Evolutionary conservation across 2,113 vertebrate species (phyloP), one percentile per base, ranked within the genome.

Genomic region (Leiothrix lutea): DNA sequence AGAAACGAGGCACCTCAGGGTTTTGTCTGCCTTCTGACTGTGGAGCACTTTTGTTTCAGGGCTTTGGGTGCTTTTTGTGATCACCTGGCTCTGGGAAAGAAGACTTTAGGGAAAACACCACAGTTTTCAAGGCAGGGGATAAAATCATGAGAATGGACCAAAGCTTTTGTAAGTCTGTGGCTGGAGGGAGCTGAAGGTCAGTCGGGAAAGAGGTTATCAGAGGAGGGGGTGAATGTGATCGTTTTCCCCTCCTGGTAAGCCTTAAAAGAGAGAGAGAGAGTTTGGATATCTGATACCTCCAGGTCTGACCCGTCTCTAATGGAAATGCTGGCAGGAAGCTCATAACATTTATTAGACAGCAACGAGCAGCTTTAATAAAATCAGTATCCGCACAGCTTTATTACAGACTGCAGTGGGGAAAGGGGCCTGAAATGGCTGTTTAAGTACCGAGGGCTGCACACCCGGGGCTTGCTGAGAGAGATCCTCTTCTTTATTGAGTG

Each of bases 321-420:
- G 92, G 95, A 94, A 90, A 83, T 69, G 91, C 94, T 97, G 95
- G 93, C 95, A 74, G 93, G 97, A 92, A 87, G 74, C 87, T 95
- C 65, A 20, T 11, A 51, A 67, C 93, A 44, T 93, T 91, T 97
- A 93, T 94, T 95, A 62, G 88, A 86, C 90, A 87, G 80, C 95
- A 97, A 93, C 83, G 54, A 95, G 66, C 50, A 56, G 87, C 95
- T 96, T 92, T 91, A 94, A 73, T 94, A 88, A 95, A 97, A 92
- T 77, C 81, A 83, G 64, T 38, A 28, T 35, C 75, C 5, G 0
- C 79, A 61, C 80, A 31, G 79, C 70, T 80, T 74, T 26, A 67
- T 78, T 53, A 25, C 21, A 67, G 85, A 51, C 58, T 54, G 31
- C 53, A 33, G 0, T 33, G 60, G 82, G 83, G 74, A 58, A 31